Evolutionary conservation across 2,797 vertebrate genomes (phyloP).

Genomic region (Etheostoma nigrum): DNA sequence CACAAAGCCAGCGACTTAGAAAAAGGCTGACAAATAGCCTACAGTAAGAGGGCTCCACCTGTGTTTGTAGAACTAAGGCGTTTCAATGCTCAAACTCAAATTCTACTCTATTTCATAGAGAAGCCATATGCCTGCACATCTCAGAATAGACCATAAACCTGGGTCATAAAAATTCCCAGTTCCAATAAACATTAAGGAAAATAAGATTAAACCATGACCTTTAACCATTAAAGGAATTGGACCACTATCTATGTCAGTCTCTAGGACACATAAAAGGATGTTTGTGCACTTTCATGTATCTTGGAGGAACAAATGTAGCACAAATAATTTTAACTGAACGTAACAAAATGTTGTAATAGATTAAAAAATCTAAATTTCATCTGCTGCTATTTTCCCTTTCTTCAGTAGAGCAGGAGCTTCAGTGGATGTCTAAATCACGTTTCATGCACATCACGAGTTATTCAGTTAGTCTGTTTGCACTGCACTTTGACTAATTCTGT

Average conservation of each 20-base stretch:
- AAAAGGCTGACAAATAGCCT: background rate
- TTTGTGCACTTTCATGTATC: background rate
- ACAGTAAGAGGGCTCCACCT: background rate
- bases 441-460: too few species aligned
- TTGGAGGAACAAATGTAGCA: background rate
- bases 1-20: background rate
- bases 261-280: background rate
- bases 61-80: background rate
- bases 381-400: too few species aligned
- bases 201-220: background rate
- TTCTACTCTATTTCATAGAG: background rate
- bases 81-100: background rate
- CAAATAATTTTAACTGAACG: background rate
- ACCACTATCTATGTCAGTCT: background rate
- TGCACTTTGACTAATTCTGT: background rate
- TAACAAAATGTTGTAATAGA: background rate
- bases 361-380: background rate
- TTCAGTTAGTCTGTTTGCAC: background rate
- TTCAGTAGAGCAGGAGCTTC: too few species aligned
- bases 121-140: too few species aligned
- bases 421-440: too few species aligned
- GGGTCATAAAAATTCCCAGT: background rate
- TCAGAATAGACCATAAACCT: slow-evolving; percentile 1
- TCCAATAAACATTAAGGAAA: background rate
- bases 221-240: background rate